These are phyloP conservation scores for Caenorhabditis sp. DNA, from an alignment of 2,888 invertebrate species.

Conservation along the genomic window DNA sequence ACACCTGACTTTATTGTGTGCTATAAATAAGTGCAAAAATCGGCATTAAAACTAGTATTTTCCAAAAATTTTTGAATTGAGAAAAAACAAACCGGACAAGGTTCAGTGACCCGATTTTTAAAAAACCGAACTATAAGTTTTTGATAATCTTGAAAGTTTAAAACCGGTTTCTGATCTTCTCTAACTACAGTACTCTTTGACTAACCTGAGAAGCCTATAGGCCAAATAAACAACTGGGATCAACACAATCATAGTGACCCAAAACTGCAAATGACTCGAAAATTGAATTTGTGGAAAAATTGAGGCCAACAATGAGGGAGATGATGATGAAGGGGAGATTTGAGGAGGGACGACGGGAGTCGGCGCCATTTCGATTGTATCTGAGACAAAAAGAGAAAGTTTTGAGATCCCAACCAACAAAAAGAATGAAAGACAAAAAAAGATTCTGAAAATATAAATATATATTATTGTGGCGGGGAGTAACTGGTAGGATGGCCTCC, in stretches of 20 bases:
- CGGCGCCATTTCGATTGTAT: constrained; percentile 27
- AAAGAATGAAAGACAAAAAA: neutral
- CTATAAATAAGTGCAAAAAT: no score
- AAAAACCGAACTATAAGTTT: no score
- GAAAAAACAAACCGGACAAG: no score
- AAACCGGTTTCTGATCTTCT: no score
- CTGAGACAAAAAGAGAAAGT: neutral
- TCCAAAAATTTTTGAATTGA: no score
- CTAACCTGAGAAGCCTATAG: constrained; percentile 47
- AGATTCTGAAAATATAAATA: neutral
- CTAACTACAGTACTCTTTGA: no score
- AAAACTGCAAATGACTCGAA: neutral
- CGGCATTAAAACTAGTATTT: no score
- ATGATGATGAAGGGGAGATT: constrained; percentile 12
- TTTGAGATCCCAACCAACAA: no score
- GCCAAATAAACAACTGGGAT: constrained; percentile 44
- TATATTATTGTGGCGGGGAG: no score
- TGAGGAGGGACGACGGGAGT: constrained; percentile 12
- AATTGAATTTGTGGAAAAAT: constrained; percentile 1
- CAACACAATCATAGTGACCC: constrained; percentile 36
- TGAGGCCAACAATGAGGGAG: constrained; percentile 10
- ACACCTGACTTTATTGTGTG: no score
- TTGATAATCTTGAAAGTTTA: no score
- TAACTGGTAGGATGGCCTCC: neutral
- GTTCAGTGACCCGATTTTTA: no score